Percentiles rank a stretch among this genome's conserved stretches.
Evolutionary conservation across 1,140 invertebrate species (phyloP).

Genomic region (Amphibalanus amphitrite): DNA sequence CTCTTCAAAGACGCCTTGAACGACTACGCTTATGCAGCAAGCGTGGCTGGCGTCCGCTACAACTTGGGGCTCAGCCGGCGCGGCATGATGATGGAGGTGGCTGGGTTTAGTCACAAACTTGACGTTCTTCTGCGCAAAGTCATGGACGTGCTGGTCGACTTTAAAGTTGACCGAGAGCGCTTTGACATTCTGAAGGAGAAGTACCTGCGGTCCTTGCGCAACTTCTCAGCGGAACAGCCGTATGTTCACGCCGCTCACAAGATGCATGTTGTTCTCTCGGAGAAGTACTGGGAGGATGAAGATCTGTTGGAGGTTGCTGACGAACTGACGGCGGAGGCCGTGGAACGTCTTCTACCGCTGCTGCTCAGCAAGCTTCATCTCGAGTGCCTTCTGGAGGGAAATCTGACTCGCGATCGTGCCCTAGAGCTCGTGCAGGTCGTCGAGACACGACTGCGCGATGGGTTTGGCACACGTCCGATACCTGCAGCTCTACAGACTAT

Average conservation of each 20-base stretch:
- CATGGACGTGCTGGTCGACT: conserved; percentile 62
- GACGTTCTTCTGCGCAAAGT: conserved; percentile 63
- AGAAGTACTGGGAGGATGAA: conserved; percentile 71
- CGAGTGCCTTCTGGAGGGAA: conserved; percentile 72
- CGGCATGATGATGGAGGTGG: conserved; percentile 40
- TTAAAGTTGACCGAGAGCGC: conserved; percentile 54
- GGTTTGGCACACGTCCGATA: not conserved
- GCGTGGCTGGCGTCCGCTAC: conserved; percentile 71
- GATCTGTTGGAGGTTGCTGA: conserved; percentile 61
- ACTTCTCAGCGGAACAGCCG: conserved; percentile 68
- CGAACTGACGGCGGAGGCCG: conserved; percentile 49
- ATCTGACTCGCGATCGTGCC: conserved; percentile 37
- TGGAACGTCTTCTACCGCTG: conserved; percentile 53
- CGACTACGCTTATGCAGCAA: conserved; percentile 81
- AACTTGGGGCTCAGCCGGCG: conserved; percentile 58
- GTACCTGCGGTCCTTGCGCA: conserved; percentile 49
- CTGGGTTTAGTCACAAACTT: conserved; percentile 85
- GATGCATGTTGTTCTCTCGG: conserved; percentile 57
- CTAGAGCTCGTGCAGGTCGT: not conserved
- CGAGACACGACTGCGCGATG: not conserved
- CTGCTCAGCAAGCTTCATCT: conserved; percentile 62
- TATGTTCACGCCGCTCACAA: conserved; percentile 87
- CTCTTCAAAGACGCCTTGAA: conserved; percentile 60
- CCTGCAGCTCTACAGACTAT: not conserved
- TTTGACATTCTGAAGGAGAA: conserved; percentile 66